Conservation (phyloP, 2,888 invertebrate species). For the Drosophila siamana region DNA sequence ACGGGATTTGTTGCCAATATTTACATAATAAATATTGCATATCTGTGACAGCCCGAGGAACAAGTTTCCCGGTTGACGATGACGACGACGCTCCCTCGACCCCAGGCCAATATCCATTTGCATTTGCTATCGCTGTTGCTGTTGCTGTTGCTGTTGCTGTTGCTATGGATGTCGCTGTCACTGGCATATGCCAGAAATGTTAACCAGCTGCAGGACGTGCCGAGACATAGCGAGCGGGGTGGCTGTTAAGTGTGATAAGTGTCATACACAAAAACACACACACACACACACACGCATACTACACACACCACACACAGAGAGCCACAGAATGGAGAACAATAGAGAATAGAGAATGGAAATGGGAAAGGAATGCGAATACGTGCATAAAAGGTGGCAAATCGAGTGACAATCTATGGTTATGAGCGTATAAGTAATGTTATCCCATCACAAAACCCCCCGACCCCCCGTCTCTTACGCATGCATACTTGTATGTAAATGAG, state of each 20-base stretch:
- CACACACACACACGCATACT: slow-evolving; percentile 1
- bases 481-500: slow-evolving; percentile 63
- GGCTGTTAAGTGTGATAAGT: slow-evolving; percentile 57
- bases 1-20: slow-evolving; percentile 71
- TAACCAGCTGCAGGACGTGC: slow-evolving; percentile 19
- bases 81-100: slow-evolving; percentile 9
- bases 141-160: slow-evolving; percentile 6
- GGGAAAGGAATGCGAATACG: slow-evolving; percentile 30
- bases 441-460: neutral
- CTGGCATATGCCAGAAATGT: slow-evolving; percentile 58
- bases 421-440: slow-evolving; percentile 56
- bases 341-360: slow-evolving; percentile 7
- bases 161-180: slow-evolving; percentile 33
- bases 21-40: slow-evolving; percentile 77
- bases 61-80: slow-evolving; percentile 12
- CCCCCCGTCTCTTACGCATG: neutral
- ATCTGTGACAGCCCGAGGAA: slow-evolving; percentile 48
- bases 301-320: slow-evolving; percentile 8
- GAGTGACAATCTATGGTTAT: slow-evolving; percentile 68
- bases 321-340: slow-evolving; percentile 4
- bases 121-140: slow-evolving; percentile 43
- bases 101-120: slow-evolving; percentile 48
- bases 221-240: slow-evolving; percentile 6
- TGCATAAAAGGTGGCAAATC: slow-evolving; percentile 60
- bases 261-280: slow-evolving; percentile 28